Evolutionary conservation across 2,888 invertebrate species (phyloP).

Genomic region (Scotopteryx bipunctaria): DNA sequence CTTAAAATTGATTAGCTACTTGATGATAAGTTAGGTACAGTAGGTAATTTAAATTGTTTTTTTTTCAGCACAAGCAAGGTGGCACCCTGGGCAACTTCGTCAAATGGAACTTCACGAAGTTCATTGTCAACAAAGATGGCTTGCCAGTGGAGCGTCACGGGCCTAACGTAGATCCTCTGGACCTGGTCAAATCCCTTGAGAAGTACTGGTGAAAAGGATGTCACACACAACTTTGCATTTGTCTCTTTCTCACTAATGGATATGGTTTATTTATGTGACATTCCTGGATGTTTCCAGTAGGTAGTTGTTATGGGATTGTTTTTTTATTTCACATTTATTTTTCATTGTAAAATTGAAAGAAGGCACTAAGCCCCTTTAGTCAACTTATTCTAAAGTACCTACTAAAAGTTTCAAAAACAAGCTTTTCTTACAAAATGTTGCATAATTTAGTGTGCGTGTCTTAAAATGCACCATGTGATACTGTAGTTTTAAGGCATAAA

Average conservation of each 20-base stretch:
- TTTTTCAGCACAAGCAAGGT: constrained; percentile 75
- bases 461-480: constrained; percentile 22
- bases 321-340: constrained; percentile 6
- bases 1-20: too few species aligned
- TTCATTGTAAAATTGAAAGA: background rate
- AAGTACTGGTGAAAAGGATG: constrained; percentile 76
- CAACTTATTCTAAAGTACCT: too few species aligned
- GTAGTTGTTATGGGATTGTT: background rate
- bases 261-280: constrained; percentile 17
- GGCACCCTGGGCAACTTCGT: constrained; percentile 85
- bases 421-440: background rate
- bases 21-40: too few species aligned
- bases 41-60: background rate
- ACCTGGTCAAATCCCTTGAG: constrained; percentile 79
- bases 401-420: too few species aligned
- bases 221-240: constrained; percentile 17
- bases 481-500: constrained; percentile 2
- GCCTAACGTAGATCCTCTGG: constrained; percentile 82
- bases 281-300: constrained; percentile 23
- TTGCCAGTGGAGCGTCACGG: constrained; percentile 86
- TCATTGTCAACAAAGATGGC: constrained; percentile 89
- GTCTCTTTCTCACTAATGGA: constrained; percentile 5
- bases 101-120: constrained; percentile 95
- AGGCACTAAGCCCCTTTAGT: background rate
- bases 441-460: constrained; percentile 12